Conservation (phyloP, 2,113 vertebrate genomes). For the Amphiprion percula region DNA sequence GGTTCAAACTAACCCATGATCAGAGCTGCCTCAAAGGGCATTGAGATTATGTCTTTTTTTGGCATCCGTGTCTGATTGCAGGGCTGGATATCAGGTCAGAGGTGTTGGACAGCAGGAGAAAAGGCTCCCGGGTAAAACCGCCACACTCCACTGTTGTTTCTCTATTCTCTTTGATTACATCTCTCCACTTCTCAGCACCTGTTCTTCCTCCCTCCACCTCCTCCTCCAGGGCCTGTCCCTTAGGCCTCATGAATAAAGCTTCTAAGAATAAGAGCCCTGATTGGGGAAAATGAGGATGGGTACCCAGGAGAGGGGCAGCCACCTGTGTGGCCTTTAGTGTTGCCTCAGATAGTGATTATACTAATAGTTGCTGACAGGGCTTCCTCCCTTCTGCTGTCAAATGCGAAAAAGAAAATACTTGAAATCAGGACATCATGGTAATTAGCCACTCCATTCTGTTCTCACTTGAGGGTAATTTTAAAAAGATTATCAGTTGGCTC, state of each 20-base stretch:
- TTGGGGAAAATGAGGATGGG: constrained; percentile 51
- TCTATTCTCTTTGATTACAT: constrained; percentile 65
- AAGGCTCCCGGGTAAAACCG: constrained; percentile 51
- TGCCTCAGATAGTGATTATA: constrained; percentile 32
- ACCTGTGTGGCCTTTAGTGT: constrained; percentile 33
- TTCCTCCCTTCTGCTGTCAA: not conserved
- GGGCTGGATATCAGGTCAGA: constrained; percentile 46
- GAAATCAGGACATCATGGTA: constrained; percentile 3
- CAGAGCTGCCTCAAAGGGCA: constrained; percentile 25
- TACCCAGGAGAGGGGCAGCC: constrained; percentile 19
- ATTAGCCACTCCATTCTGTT: constrained; percentile 6
- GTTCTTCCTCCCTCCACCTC: constrained; percentile 4
- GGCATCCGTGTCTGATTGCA: constrained; percentile 5
- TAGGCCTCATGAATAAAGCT: constrained; percentile 47
- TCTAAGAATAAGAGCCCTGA: constrained; percentile 57
- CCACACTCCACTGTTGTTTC: constrained; percentile 43
- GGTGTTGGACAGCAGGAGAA: constrained; percentile 44
- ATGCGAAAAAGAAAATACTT: not conserved
- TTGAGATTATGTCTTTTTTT: constrained; percentile 9
- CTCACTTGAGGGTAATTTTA: not conserved
- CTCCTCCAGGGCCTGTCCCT: constrained; percentile 36
- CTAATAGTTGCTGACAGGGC: constrained; percentile 52
- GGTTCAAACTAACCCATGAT: not conserved
- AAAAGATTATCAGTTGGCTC: not conserved
- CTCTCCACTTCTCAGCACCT: constrained; percentile 49